Evolutionary conservation across 2,113 vertebrate genomes (phyloP).

Genomic region (Strigops habroptila): DNA sequence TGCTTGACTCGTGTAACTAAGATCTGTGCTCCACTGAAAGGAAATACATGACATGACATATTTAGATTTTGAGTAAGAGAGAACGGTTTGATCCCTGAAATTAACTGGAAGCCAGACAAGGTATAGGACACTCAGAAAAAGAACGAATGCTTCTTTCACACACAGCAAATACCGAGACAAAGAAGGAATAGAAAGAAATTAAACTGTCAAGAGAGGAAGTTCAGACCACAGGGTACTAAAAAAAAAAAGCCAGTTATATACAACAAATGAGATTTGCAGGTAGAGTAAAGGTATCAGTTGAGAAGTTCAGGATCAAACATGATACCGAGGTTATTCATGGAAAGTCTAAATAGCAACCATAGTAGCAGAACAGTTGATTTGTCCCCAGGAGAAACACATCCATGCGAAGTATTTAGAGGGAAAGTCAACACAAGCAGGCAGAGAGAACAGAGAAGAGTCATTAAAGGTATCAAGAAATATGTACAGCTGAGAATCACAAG

Average conservation of each 20-base stretch:
- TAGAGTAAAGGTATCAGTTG: neutral
- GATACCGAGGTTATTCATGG: neutral
- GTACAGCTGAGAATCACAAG: neutral
- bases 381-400: conserved; percentile 47
- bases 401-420: neutral
- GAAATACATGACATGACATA: neutral
- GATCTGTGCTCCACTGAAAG: neutral
- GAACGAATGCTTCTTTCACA: neutral
- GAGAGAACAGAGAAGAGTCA: conserved; percentile 23
- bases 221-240: neutral
- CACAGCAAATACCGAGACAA: neutral
- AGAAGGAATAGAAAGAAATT: neutral
- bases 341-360: neutral
- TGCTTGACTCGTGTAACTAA: accelerated
- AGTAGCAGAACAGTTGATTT: conserved; percentile 12
- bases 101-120: neutral
- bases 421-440: conserved; percentile 8
- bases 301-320: neutral
- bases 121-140: neutral
- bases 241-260: neutral
- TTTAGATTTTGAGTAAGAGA: neutral
- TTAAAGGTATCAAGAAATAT: conserved; percentile 48
- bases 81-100: neutral
- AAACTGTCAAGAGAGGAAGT: neutral
- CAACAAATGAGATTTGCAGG: conserved; percentile 1